Conservation (phyloP, 2,888 invertebrate genomes). For the Nomada hirtipes region DNA sequence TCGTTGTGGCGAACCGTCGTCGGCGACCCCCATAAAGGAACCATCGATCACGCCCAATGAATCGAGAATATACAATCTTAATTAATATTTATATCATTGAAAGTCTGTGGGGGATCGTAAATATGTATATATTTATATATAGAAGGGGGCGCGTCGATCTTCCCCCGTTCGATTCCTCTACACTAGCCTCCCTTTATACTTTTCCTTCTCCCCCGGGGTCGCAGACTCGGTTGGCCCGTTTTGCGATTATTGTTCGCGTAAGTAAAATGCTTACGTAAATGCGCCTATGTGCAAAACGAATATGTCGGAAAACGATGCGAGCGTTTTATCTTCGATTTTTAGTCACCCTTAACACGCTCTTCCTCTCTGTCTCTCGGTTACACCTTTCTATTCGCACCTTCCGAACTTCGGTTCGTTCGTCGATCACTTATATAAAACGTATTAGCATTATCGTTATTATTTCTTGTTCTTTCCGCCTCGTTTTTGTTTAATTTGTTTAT, state of each 20-base stretch:
- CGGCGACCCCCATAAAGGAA: conserved; percentile 52
- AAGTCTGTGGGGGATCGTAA: conserved; percentile 63
- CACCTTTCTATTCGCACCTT: conserved; percentile 1
- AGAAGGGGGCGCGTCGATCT: conserved; percentile 34
- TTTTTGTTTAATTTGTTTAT: not conserved
- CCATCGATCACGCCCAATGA: conserved; percentile 42
- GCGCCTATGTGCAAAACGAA: conserved; percentile 77
- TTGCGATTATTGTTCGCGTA: conserved; percentile 45
- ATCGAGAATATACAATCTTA: conserved; percentile 66
- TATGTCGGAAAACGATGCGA: conserved; percentile 74
- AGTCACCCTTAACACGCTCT: conserved; percentile 2
- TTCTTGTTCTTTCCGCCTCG: not conserved
- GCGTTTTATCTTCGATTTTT: conserved; percentile 46
- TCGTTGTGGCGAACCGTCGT: conserved; percentile 55
- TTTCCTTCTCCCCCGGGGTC: conserved; percentile 31
- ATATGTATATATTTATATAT: conserved; percentile 35
- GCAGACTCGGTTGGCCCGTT: conserved; percentile 59
- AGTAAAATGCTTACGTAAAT: conserved; percentile 80
- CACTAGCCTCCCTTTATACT: not conserved
- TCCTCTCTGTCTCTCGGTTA: conserved; percentile 27
- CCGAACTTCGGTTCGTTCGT: not conserved
- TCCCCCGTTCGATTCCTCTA: not conserved
- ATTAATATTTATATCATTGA: conserved; percentile 59
- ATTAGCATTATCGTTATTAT: conserved; percentile 4
- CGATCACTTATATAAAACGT: not conserved